Base-by-base conservation (phyloP, 1,140 invertebrate species). In the Caerostris extrusa region DNA sequence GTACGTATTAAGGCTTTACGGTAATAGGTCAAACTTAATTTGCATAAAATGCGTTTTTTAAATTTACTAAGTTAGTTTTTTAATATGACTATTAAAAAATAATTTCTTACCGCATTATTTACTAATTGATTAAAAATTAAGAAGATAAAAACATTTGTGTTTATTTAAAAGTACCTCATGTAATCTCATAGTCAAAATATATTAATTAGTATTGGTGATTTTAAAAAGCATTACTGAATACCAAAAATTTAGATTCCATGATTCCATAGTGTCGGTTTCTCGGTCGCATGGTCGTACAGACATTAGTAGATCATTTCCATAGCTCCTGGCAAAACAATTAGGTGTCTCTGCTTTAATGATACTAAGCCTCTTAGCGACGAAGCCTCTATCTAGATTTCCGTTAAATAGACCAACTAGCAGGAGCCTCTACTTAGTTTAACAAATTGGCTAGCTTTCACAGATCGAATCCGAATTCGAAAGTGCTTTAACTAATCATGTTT, bases 281-380 rank as follows among this genome's bases (percentile, higher is more conserved):
- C n/a, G n/a, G 4, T 69, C 6, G 61, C 1, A 7, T 69, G 67
- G n/a, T n/a, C 19, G 19, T n/a, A 69, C 5, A 69, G 67, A n/a
- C 17, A 64, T 64, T 64, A 64, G 61, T 14, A 64, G 17, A 64
- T 17, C 61, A 14, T 14, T 17, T 17, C 61, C 5, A 19, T 69
- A 69, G 67, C 67, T 69, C 0, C 7, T 19, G 67, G 81, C 56
- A 83, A 83, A 83, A 14, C 56, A 83, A 83, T 83, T 56, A 83
- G 53, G 17, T 14, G 7, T 6, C 12, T 53, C 81, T 17, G 81
- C 19, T 57, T n/a, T 56, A 83, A 83, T 83, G 81, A 83, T 12
- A 83, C 81, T 83, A 57, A 56, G n/a, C 56, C 81, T 55, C 81
- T 83, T n/a, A 56, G 81, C 5, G 81, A 83, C 81, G 14, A 83